phyloP scores from a whole-genome alignment of 2,113 vertebrate genomes.

The Chionis minor region DNA sequence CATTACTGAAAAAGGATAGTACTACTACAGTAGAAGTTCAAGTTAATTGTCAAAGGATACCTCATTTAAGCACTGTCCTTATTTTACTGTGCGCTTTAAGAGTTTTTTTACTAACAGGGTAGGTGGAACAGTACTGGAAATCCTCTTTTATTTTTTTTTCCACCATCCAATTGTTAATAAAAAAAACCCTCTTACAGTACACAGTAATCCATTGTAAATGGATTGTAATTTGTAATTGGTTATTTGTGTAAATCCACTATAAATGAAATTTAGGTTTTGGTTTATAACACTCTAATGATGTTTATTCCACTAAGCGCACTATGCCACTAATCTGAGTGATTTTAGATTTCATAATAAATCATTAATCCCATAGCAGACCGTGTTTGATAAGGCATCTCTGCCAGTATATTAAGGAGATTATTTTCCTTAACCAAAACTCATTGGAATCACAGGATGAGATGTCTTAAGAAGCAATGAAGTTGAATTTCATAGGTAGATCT shows the following conservation, averaged over 20 bases:
- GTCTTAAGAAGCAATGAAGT: background rate
- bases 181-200: background rate
- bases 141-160: background rate
- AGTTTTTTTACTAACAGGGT: background rate
- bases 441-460: background rate
- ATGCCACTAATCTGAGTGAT: background rate
- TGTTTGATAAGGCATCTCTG: background rate
- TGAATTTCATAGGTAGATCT: background rate
- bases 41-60: background rate
- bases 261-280: background rate
- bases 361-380: background rate
- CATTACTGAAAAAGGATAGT: background rate
- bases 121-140: background rate
- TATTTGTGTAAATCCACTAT: constrained; percentile 22
- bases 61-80: background rate
- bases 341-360: constrained; percentile 12
- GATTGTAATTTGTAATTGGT: constrained; percentile 4
- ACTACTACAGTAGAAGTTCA: background rate
- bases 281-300: background rate
- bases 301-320: constrained; percentile 23
- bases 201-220: constrained; percentile 2
- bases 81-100: background rate
- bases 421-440: background rate
- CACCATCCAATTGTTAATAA: background rate
- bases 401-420: constrained; percentile 8